Percentiles rank a stretch among this genome's conserved stretches.
phyloP scores from a whole-genome alignment of 2,888 invertebrate genomes.

The Zele albiditarsus region DNA sequence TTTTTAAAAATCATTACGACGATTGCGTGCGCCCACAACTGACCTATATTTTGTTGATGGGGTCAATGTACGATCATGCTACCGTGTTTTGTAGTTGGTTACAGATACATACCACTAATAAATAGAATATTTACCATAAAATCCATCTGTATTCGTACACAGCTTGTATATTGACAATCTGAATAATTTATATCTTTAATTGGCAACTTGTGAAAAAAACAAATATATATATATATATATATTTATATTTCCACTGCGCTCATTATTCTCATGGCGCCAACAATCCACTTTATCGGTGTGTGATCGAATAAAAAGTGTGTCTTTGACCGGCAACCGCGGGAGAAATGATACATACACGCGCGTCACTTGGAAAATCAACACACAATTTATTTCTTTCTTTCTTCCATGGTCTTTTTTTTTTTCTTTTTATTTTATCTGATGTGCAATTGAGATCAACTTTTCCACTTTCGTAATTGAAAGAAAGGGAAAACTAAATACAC shows the following conservation, averaged over 20 bases:
- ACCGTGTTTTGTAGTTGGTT: neutral
- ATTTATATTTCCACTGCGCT: neutral
- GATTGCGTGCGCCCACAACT: conserved; percentile 72
- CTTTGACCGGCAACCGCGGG: neutral
- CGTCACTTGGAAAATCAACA: conserved; percentile 4
- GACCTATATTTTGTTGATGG: conserved; percentile 67
- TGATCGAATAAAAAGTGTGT: conserved; percentile 15
- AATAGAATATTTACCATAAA: neutral
- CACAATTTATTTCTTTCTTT: neutral
- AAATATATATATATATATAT: neutral
- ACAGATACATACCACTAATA: neutral
- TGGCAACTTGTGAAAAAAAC: neutral
- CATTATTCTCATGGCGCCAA: neutral
- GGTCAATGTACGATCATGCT: conserved; percentile 65
- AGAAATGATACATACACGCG: neutral
- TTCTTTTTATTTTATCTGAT: neutral
- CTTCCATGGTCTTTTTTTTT: neutral
- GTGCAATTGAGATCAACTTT: conserved; percentile 11
- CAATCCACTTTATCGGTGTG: neutral
- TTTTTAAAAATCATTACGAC: conserved; percentile 72
- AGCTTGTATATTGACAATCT: neutral
- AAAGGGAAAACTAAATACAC: conserved; percentile 16
- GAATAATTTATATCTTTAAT: conserved; percentile 1
- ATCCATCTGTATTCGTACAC: neutral
- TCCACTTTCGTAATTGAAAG: conserved; percentile 18